A percentile compares a stretch with the other conserved stretches of the same genome.
Evolutionary conservation across 2,797 vertebrate genomes (phyloP).

Genomic region (Megaceryle alcyon): DNA sequence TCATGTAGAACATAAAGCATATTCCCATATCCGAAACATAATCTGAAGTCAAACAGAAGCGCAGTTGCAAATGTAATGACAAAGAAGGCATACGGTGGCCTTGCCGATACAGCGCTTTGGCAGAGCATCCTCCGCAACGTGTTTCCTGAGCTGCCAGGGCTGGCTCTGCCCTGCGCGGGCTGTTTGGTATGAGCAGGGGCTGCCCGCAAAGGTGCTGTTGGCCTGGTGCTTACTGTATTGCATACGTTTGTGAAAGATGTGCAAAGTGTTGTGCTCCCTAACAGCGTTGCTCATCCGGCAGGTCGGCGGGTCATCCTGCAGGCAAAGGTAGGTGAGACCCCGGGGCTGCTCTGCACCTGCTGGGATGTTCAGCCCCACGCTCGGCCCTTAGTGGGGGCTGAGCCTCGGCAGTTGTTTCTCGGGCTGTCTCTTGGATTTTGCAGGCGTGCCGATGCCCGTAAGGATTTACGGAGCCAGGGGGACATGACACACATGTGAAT

Average conservation of each 20-base stretch:
- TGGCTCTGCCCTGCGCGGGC: background rate
- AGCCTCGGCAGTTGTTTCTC: background rate
- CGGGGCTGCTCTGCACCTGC: rapidly evolving
- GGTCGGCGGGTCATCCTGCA: background rate
- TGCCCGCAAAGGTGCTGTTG: background rate
- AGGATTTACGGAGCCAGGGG: background rate
- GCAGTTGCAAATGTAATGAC: background rate
- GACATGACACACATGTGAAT: background rate
- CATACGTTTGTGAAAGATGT: background rate
- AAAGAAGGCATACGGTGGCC: background rate
- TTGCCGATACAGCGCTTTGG: background rate
- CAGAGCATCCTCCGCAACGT: background rate
- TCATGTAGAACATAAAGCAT: background rate
- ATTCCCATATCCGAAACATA: background rate
- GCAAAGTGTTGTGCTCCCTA: background rate
- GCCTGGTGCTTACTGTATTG: rapidly evolving
- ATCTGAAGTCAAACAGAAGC: background rate
- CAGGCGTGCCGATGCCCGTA: background rate
- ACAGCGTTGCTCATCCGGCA: background rate
- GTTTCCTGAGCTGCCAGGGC: background rate
- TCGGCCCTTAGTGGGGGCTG: rapidly evolving
- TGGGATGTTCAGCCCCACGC: rapidly evolving
- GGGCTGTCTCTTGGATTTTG: background rate
- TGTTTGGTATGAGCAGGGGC: background rate
- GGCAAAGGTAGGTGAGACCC: constrained; percentile 19